These are phyloP conservation scores for Natrix natrix DNA, from an alignment of 2,797 vertebrate genomes.

Conservation along the genomic window DNA sequence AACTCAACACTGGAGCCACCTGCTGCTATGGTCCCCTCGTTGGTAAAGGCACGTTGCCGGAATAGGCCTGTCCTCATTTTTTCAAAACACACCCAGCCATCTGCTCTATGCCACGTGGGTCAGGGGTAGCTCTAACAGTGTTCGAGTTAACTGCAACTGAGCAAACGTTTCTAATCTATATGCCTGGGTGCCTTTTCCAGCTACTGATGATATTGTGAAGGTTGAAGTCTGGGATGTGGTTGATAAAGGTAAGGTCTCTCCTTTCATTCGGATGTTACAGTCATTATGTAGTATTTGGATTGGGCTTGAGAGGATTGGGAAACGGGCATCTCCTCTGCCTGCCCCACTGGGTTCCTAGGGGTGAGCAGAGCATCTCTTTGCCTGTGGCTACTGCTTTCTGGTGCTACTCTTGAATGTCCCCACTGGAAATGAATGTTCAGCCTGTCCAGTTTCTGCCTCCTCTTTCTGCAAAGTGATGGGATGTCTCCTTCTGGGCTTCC, in stretches of 20 bases:
- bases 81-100: background rate
- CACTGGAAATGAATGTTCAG: background rate
- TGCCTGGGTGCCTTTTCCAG: slow-evolving; percentile 67
- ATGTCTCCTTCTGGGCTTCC: background rate
- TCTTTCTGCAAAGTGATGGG: background rate
- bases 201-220: slow-evolving; percentile 97
- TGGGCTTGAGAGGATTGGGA: background rate
- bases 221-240: slow-evolving; percentile 99
- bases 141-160: background rate
- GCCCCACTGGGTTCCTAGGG: background rate
- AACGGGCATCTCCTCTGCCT: background rate
- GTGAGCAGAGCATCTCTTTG: background rate
- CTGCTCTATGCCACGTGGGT: background rate
- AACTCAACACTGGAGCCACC: background rate
- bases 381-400: background rate
- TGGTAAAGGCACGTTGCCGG: background rate
- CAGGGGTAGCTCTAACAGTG: accelerated
- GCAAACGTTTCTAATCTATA: slow-evolving; percentile 6
- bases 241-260: slow-evolving; percentile 88
- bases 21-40: background rate
- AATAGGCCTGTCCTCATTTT: too few relatives aligned
- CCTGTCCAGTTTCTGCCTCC: background rate
- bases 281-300: background rate
- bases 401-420: background rate
- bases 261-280: slow-evolving; percentile 23